A percentile compares a stretch with the other conserved stretches of the same genome.
Evolutionary conservation across 1,140 invertebrate species (phyloP).

Genomic region (Drosophila grimshawi): DNA sequence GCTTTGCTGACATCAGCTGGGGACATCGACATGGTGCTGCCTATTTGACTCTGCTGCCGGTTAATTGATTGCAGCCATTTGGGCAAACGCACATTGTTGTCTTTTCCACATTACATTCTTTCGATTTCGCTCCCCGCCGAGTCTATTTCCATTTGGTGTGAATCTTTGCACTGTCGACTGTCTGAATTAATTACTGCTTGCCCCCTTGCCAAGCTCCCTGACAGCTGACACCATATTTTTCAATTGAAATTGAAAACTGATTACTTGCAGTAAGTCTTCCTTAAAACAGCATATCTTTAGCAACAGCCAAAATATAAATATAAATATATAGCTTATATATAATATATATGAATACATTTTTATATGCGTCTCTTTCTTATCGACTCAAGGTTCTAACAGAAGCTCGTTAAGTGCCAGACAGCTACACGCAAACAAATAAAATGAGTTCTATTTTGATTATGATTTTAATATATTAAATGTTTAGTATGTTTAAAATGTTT

Average conservation of each 20-base stretch:
- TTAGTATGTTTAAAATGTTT: too few species aligned
- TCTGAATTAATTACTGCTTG: constrained; percentile 70
- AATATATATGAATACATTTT: not conserved
- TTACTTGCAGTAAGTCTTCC: not conserved
- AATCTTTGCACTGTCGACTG: constrained; percentile 68
- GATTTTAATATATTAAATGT: too few species aligned
- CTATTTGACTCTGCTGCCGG: constrained; percentile 60
- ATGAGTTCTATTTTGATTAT: too few species aligned
- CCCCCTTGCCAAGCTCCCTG: constrained; percentile 1
- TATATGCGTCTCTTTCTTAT: too few species aligned
- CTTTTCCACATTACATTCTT: not conserved
- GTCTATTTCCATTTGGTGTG: constrained; percentile 48
- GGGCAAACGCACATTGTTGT: constrained; percentile 34
- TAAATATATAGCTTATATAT: too few species aligned
- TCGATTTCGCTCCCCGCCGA: not conserved
- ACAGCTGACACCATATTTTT: constrained; percentile 27
- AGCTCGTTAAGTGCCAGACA: too few species aligned
- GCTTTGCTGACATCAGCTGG: constrained; percentile 40
- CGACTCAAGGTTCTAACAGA: too few species aligned
- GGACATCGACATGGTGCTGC: constrained; percentile 62
- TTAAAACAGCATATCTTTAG: too few species aligned
- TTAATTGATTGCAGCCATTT: constrained; percentile 80
- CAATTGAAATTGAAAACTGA: constrained; percentile 44
- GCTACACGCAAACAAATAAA: too few species aligned
- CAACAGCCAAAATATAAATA: too few species aligned